These are phyloP conservation scores for Telenomus remus DNA, from an alignment of 1,140 invertebrate genomes.

Conservation along the genomic window DNA sequence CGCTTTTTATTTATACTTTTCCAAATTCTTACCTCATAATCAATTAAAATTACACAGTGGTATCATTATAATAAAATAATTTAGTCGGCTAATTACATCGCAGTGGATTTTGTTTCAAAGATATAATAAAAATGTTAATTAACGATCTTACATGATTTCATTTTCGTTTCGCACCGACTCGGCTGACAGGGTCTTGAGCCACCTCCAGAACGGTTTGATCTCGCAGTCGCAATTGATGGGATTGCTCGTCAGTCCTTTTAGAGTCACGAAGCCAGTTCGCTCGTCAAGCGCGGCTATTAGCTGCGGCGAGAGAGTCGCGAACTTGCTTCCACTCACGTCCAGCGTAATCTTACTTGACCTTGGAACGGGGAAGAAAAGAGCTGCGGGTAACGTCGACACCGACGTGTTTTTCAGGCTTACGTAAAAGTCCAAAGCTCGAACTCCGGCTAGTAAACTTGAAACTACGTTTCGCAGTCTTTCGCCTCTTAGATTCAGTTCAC, in stretches of 20 bases:
- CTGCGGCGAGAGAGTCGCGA: constrained; percentile 84
- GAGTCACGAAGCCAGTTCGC: constrained; percentile 81
- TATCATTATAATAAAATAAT: no score
- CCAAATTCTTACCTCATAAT: no score
- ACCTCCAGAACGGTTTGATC: constrained; percentile 84
- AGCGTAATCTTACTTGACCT: constrained; percentile 87
- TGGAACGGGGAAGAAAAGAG: constrained; percentile 91
- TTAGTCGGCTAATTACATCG: no score
- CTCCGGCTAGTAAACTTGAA: constrained; percentile 87
- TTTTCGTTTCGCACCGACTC: constrained; percentile 69
- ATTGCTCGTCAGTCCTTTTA: constrained; percentile 84
- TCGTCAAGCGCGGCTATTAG: constrained; percentile 87
- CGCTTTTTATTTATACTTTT: background rate
- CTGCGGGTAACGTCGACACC: constrained; percentile 83
- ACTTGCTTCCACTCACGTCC: constrained; percentile 85
- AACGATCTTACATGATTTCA: constrained; percentile 52
- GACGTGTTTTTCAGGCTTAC: constrained; percentile 88
- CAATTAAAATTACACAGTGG: background rate
- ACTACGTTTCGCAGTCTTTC: constrained; percentile 85
- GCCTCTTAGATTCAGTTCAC: constrained; percentile 84
- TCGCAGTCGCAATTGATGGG: constrained; percentile 91
- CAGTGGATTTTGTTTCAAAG: no score
- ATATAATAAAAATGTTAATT: no score
- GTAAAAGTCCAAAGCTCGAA: constrained; percentile 82
- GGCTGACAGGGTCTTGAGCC: constrained; percentile 79